phyloP scores from a whole-genome alignment of 1,140 invertebrate genomes.

The Tetranychus cinnabarinus region DNA sequence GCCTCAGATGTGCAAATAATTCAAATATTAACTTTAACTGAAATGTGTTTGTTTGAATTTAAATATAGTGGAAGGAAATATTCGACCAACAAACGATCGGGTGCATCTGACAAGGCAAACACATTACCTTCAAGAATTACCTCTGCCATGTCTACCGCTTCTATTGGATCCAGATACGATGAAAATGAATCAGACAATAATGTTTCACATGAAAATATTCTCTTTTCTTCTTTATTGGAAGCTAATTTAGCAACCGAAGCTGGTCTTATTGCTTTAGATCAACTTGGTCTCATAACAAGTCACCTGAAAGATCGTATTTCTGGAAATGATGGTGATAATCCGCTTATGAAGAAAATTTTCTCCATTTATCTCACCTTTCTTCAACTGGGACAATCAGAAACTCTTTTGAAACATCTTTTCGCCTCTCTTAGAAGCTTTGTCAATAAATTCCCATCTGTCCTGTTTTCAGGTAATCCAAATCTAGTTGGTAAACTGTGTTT shows the following conservation, averaged over 20 bases:
- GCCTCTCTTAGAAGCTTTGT: constrained; percentile 68
- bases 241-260: constrained; percentile 74
- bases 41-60: constrained; percentile 60
- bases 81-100: constrained; percentile 28
- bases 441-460: constrained; percentile 55
- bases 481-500: constrained; percentile 61
- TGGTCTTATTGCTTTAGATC: constrained; percentile 59
- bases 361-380: constrained; percentile 62
- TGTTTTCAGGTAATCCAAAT: constrained; percentile 48
- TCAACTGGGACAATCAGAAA: constrained; percentile 67
- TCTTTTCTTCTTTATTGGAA: constrained; percentile 41
- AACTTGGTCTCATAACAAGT: constrained; percentile 54
- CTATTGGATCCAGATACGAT: neutral
- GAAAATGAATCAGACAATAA: neutral
- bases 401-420: constrained; percentile 65
- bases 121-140: constrained; percentile 43
- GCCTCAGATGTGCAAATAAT: constrained; percentile 52
- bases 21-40: constrained; percentile 32
- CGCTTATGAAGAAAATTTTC: constrained; percentile 47
- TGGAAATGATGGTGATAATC: constrained; percentile 40
- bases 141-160: neutral
- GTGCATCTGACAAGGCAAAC: constrained; percentile 29
- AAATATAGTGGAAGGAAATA: constrained; percentile 59
- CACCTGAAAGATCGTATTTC: constrained; percentile 44
- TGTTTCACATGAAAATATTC: constrained; percentile 6